Percentiles rank a stretch among this genome's conserved stretches.
These are phyloP conservation scores for Austrolebias charrua DNA, from an alignment of 2,797 vertebrate genomes.

Conservation along the genomic window DNA sequence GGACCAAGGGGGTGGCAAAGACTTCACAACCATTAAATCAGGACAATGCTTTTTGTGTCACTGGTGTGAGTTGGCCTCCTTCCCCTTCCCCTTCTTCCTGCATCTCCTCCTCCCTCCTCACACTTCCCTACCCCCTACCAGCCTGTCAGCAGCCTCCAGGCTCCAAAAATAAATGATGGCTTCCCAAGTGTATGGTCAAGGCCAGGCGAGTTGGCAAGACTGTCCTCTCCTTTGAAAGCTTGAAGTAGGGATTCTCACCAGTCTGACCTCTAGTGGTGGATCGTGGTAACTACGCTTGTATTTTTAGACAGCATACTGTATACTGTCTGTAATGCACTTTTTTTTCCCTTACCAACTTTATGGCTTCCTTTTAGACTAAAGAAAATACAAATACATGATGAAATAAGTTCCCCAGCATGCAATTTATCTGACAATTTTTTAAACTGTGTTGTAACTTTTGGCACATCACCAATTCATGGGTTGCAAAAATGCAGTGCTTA, in stretches of 20 bases:
- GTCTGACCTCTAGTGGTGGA: slow-evolving; percentile 58
- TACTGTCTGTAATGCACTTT: background rate
- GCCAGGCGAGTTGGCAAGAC: slow-evolving; percentile 70
- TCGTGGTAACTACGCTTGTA: slow-evolving; percentile 23
- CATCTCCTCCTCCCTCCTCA: slow-evolving; percentile 39
- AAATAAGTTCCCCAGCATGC: no score
- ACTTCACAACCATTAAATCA: slow-evolving; percentile 79
- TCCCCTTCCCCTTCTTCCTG: slow-evolving; percentile 42
- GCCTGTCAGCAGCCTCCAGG: slow-evolving; percentile 68
- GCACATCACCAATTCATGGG: no score
- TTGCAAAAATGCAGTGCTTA: no score
- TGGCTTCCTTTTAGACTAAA: background rate
- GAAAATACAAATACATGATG: background rate
- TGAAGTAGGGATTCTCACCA: slow-evolving; percentile 20
- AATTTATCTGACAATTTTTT: no score
- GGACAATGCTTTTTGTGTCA: slow-evolving; percentile 82
- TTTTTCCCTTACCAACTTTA: no score
- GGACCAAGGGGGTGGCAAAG: slow-evolving; percentile 62
- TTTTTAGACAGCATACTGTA: background rate
- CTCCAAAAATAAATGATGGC: slow-evolving; percentile 78
- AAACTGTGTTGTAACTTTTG: no score
- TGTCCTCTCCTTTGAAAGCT: slow-evolving; percentile 29
- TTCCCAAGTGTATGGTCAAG: slow-evolving; percentile 72
- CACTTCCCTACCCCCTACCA: slow-evolving; percentile 53
- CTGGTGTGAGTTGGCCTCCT: slow-evolving; percentile 54